phyloP scores from a whole-genome alignment of 2,113 vertebrate genomes.

The Papio anubis region DNA sequence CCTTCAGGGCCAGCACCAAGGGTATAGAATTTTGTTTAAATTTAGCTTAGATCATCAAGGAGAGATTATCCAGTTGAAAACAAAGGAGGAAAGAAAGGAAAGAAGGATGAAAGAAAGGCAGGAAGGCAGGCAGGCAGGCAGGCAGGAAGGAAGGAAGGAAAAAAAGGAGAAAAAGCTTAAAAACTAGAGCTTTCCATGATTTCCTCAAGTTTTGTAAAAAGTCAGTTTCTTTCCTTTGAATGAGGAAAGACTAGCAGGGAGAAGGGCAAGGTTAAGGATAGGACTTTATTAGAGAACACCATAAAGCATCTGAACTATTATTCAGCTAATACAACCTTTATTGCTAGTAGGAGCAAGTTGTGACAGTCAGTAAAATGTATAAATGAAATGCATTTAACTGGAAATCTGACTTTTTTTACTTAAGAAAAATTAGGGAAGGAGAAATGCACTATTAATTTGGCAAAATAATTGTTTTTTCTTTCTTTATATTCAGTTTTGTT shows the following conservation, averaged over 20 bases:
- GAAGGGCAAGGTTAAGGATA: background rate
- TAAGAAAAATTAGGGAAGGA: background rate
- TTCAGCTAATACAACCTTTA: background rate
- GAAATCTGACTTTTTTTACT: slow-evolving; percentile 43
- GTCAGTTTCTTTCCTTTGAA: background rate
- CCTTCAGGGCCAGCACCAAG: slow-evolving; percentile 38
- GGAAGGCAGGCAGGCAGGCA: too few relatives aligned
- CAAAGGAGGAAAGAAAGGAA: background rate
- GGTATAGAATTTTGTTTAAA: slow-evolving; percentile 47
- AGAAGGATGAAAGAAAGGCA: background rate
- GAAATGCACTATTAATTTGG: slow-evolving; percentile 60
- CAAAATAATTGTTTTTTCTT: slow-evolving; percentile 74
- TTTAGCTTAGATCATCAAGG: slow-evolving; percentile 34
- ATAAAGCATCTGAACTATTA: slow-evolving; percentile 43
- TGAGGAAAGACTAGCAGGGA: background rate
- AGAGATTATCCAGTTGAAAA: background rate
- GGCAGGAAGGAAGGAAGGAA: background rate
- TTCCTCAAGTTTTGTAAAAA: background rate
- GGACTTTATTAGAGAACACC: slow-evolving; percentile 17
- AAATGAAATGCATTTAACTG: slow-evolving; percentile 62
- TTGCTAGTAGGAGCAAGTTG: background rate
- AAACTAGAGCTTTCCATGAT: background rate
- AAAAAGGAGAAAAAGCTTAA: background rate
- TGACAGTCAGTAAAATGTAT: slow-evolving; percentile 58
- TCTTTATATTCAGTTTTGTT: slow-evolving; percentile 72